A percentile compares a stretch with the other conserved stretches of the same genome.
Conservation (phyloP, 2,113 vertebrate genomes). For the Oncorhynchus clarkii region DNA sequence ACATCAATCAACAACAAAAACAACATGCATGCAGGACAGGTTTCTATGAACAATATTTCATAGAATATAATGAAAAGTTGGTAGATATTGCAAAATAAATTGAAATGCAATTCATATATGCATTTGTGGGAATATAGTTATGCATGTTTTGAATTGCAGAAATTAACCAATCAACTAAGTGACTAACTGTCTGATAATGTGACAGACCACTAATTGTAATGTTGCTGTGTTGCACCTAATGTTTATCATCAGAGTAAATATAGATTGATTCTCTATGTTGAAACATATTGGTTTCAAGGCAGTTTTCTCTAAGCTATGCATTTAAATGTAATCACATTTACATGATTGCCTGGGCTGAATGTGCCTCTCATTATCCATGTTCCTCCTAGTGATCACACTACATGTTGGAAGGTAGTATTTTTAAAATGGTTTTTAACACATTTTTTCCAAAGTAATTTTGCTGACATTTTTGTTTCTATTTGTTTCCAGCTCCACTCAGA, state of each 20-base stretch:
- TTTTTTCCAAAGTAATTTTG: too few relatives aligned
- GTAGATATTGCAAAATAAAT: too few relatives aligned
- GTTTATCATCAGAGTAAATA: background rate
- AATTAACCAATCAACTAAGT: too few relatives aligned
- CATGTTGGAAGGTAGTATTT: background rate
- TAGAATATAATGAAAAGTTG: background rate
- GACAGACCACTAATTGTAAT: too few relatives aligned
- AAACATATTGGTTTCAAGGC: background rate
- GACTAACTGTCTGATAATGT: too few relatives aligned
- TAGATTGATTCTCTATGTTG: background rate
- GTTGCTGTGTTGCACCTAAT: background rate
- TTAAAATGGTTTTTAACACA: too few relatives aligned
- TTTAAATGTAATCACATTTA: background rate
- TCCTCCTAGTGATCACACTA: background rate
- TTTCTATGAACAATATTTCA: background rate
- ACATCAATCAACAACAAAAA: slow-evolving; percentile 35
- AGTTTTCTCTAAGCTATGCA: background rate
- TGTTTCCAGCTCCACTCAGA: slow-evolving; percentile 91
- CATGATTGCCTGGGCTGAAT: background rate
- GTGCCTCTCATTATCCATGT: background rate
- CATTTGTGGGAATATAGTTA: background rate
- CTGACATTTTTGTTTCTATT: background rate
- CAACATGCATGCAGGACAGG: background rate
- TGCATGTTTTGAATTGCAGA: background rate
- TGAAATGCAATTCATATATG: too few relatives aligned